Percentiles rank a stretch among this genome's conserved stretches.
phyloP scores from a whole-genome alignment of 2,888 invertebrate species.

The Chrysomela aeneicollis region DNA sequence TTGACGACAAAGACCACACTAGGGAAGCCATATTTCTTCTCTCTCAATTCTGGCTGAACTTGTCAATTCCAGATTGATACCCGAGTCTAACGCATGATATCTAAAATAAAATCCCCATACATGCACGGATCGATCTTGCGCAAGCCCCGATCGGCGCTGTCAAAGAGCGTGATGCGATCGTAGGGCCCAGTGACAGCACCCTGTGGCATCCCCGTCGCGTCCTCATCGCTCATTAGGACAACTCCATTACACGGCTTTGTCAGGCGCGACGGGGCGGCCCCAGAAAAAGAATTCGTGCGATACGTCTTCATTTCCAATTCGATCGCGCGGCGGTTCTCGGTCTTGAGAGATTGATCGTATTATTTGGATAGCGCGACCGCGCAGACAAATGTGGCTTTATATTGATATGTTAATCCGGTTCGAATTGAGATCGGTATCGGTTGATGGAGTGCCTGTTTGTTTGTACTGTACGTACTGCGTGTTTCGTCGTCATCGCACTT shows the following conservation, averaged over 20 bases:
- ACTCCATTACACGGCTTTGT: slow-evolving; percentile 56
- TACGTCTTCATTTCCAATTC: neutral
- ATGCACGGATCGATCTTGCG: neutral
- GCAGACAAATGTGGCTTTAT: too few relatives aligned
- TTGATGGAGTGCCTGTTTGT: too few relatives aligned
- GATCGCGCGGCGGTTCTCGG: neutral
- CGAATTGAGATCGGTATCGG: too few relatives aligned
- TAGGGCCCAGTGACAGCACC: slow-evolving; percentile 45
- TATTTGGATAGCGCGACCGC: neutral
- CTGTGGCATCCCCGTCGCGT: slow-evolving; percentile 44
- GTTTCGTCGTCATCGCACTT: too few relatives aligned
- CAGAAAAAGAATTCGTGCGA: neutral
- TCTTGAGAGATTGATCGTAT: neutral
- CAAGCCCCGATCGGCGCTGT: slow-evolving; percentile 34
- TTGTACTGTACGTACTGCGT: too few relatives aligned
- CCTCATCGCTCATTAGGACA: slow-evolving; percentile 56
- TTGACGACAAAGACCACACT: too few relatives aligned
- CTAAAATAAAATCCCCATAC: too few relatives aligned
- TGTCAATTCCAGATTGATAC: too few relatives aligned
- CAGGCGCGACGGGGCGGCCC: slow-evolving; percentile 47
- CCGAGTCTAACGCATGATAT: too few relatives aligned
- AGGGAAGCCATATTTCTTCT: too few relatives aligned
- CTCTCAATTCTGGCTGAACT: too few relatives aligned
- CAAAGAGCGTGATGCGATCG: slow-evolving; percentile 33
- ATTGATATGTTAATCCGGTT: too few relatives aligned